Evolutionary conservation across 2,113 vertebrate genomes (phyloP).

Genomic region (Zeus faber): DNA sequence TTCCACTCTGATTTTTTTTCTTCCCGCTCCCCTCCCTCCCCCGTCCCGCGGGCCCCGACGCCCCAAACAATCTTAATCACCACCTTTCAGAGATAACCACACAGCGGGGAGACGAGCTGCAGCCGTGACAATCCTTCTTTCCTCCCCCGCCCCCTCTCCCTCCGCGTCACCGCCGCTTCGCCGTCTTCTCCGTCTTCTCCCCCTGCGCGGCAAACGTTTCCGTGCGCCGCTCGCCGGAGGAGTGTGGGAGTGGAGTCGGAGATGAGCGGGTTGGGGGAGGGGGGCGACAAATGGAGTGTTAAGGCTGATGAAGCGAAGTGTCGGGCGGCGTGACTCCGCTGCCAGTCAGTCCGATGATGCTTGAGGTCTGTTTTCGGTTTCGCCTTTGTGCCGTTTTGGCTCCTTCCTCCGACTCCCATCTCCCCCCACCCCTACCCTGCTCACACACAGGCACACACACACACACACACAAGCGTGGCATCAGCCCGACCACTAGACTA

Average conservation of each 20-base stretch:
- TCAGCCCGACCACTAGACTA: conserved; percentile 52
- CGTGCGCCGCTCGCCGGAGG: no score
- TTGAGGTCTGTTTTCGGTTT: not conserved
- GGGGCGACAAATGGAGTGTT: conserved; percentile 63
- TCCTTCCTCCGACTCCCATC: conserved; percentile 26
- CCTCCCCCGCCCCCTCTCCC: not conserved
- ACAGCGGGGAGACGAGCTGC: conserved; percentile 43
- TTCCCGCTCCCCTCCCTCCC: conserved; percentile 16
- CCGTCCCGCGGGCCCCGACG: conserved; percentile 30
- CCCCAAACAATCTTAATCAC: conserved; percentile 61
- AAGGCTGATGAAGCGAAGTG: conserved; percentile 67
- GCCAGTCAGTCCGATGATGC: conserved; percentile 13
- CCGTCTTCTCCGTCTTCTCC: not conserved
- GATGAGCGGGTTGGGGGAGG: conserved; percentile 28
- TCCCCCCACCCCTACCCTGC: conserved; percentile 1
- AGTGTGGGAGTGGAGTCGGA: no score
- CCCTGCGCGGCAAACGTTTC: conserved; percentile 38
- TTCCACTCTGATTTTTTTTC: conserved; percentile 15
- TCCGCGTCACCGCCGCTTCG: not conserved
- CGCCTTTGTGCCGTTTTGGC: conserved; percentile 16
- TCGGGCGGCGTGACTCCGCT: conserved; percentile 42
- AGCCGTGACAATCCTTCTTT: conserved; percentile 44
- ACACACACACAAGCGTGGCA: no score
- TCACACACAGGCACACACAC: conserved; percentile 5
- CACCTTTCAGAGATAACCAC: conserved; percentile 63